These are phyloP conservation scores for Semaprochilodus insignis DNA, from an alignment of 2,797 vertebrate genomes.

Conservation along the genomic window DNA sequence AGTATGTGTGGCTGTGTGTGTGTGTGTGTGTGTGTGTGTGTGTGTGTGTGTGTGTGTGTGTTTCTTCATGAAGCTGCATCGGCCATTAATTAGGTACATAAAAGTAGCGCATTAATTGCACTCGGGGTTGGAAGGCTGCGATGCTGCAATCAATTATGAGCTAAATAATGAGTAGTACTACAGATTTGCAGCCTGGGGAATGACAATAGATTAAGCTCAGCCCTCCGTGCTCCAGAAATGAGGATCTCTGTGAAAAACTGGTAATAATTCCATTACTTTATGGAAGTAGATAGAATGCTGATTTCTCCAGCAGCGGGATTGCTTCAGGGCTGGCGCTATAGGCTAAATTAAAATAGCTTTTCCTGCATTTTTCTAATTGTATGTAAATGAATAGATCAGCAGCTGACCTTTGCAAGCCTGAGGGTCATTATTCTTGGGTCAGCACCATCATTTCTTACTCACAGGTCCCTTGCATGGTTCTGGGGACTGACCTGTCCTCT, in stretches of 20 bases:
- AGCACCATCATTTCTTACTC: too few species aligned
- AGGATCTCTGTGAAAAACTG: neutral
- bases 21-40: slow-evolving; percentile 32
- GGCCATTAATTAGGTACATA: slow-evolving; percentile 75
- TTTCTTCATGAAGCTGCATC: slow-evolving; percentile 63
- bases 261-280: neutral
- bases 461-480: neutral
- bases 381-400: slow-evolving; percentile 17
- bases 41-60: slow-evolving; percentile 55
- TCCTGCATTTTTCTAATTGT: neutral
- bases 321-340: too few species aligned
- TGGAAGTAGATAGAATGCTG: neutral
- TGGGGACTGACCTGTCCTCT: neutral
- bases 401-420: neutral
- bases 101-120: slow-evolving; percentile 71
- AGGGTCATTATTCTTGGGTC: neutral
- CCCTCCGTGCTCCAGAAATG: slow-evolving; percentile 9
- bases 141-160: slow-evolving; percentile 69
- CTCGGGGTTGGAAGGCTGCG: slow-evolving; percentile 66
- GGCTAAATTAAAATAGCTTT: too few species aligned
- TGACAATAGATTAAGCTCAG: slow-evolving; percentile 17
- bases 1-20: slow-evolving; percentile 29
- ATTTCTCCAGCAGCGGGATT: neutral
- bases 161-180: slow-evolving; percentile 69
- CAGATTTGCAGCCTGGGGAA: slow-evolving; percentile 11